These are phyloP conservation scores for Sarcoramphus papa DNA, from an alignment of 2,797 vertebrate genomes.

Conservation along the genomic window DNA sequence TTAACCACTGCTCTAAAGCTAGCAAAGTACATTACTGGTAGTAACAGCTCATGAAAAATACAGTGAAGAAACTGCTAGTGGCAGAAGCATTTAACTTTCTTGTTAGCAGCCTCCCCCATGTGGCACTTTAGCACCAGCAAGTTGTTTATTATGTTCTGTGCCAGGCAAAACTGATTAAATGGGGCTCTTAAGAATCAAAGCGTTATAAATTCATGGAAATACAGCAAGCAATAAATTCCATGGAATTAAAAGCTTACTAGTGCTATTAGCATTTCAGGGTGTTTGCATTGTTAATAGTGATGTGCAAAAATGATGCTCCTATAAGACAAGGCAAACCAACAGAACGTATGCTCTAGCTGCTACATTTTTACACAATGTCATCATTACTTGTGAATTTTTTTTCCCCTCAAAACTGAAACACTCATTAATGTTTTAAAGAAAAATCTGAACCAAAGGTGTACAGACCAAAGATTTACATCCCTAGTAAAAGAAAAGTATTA, in stretches of 20 bases:
- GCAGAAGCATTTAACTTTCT: conserved; percentile 96
- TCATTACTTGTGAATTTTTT: not conserved
- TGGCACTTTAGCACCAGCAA: conserved; percentile 92
- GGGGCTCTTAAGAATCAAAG: conserved; percentile 97
- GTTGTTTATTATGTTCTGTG: conserved; percentile 99
- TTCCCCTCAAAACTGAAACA: not conserved
- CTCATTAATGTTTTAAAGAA: conserved; percentile 49
- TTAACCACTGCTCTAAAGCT: conserved; percentile 81
- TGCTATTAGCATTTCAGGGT: conserved; percentile 83
- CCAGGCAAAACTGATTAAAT: conserved; percentile 98
- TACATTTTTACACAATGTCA: conserved; percentile 37
- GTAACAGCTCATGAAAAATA: conserved; percentile 92
- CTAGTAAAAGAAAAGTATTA: not conserved
- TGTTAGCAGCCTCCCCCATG: conserved; percentile 94
- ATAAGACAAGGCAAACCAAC: conserved; percentile 68
- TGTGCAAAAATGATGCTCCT: conserved; percentile 73
- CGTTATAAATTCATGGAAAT: conserved; percentile 99
- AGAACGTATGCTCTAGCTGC: conserved; percentile 20
- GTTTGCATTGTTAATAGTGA: conserved; percentile 84
- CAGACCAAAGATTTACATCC: conserved; percentile 24
- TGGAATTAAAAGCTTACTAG: conserved; percentile 93
- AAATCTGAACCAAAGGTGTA: not conserved
- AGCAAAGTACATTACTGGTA: conserved; percentile 86
- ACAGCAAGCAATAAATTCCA: conserved; percentile 98
- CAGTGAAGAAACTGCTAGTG: conserved; percentile 89